Evolutionary conservation across 1,140 invertebrate species (phyloP), one percentile per base, ranked within the genome.

Genomic region (Adelges cooleyi): DNA sequence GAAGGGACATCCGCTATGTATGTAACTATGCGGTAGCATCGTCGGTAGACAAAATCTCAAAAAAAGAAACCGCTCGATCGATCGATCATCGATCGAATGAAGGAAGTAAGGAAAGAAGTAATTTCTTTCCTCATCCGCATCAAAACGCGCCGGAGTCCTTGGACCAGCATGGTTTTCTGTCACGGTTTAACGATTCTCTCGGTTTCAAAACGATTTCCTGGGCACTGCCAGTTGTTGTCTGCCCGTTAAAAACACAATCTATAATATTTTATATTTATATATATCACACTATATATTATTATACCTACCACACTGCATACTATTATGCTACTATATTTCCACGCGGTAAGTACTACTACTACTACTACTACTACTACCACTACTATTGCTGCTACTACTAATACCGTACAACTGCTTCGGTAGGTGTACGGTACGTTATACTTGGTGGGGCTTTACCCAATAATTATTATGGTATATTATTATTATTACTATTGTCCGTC

Each of bases 111-210:
- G n/a, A n/a, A n/a, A n/a, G n/a, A n/a, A 23, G 29, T 44, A 40
- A 56, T 56, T 56, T 44, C 53, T 56, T 56, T 56, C 53, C 53
- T 56, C 53, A 56, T 56, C 53, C 53, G 53, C 53, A 56, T 56
- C 33, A 56, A 56, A 56, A 56, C 53, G 36, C 33, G 53, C 22
- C 22, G 23, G 53, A 56, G 53, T 56, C 53, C 53, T 56, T 56
- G 53, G 53, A 56, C 38, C 53, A 38, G 20, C 53, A 15, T n/a
- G n/a, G 38, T 56, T 56, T 56, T 56, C 53, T 44, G 53, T 56
- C 53, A 56, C 53, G 53, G 53, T 56, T 56, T 56, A 56, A 56
- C 38, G 53, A 56, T 56, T 56, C 53, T 56, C 53, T 25, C 36
- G 18, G n/a, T 56, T 56, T 56, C 38, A 56, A 56, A 56, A 56